Conservation (phyloP, 2,888 invertebrate genomes). For the Rhimphoctona megacephalus region DNA sequence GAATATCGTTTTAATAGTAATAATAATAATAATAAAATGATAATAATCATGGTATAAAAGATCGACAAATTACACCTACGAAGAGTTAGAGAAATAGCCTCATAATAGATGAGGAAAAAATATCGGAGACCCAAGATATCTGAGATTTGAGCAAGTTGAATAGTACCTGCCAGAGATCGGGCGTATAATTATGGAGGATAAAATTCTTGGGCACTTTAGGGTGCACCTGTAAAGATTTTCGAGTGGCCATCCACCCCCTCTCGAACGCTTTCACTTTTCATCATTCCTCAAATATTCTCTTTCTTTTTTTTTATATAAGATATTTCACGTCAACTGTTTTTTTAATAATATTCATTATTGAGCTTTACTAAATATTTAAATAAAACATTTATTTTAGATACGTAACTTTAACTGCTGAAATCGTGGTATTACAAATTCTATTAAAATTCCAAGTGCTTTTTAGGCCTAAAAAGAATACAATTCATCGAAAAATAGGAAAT, state of each 20-base stretch:
- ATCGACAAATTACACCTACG: neutral
- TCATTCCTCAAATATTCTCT: neutral
- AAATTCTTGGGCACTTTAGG: slow-evolving; percentile 75
- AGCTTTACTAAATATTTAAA: neutral
- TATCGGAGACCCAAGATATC: slow-evolving; percentile 68
- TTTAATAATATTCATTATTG: neutral
- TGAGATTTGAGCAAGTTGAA: slow-evolving; percentile 73
- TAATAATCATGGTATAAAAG: neutral
- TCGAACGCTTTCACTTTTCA: slow-evolving; percentile 50
- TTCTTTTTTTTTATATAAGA: neutral
- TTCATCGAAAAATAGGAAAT: neutral
- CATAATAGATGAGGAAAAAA: slow-evolving; percentile 20
- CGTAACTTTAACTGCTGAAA: neutral
- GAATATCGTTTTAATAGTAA: neutral
- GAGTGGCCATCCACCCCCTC: slow-evolving; percentile 54
- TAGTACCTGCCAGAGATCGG: slow-evolving; percentile 72
- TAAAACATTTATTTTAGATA: neutral
- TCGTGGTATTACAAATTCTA: neutral
- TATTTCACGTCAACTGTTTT: slow-evolving; percentile 16
- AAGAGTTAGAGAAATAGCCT: slow-evolving; percentile 34
- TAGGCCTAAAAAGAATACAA: neutral
- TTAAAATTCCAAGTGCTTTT: neutral
- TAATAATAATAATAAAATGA: neutral
- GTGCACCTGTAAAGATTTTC: slow-evolving; percentile 79
- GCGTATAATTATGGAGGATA: slow-evolving; percentile 80